Percentiles rank a stretch among this genome's conserved stretches.
Evolutionary conservation across 1,140 invertebrate species (phyloP).

Genomic region (Odontomachus brunneus): DNA sequence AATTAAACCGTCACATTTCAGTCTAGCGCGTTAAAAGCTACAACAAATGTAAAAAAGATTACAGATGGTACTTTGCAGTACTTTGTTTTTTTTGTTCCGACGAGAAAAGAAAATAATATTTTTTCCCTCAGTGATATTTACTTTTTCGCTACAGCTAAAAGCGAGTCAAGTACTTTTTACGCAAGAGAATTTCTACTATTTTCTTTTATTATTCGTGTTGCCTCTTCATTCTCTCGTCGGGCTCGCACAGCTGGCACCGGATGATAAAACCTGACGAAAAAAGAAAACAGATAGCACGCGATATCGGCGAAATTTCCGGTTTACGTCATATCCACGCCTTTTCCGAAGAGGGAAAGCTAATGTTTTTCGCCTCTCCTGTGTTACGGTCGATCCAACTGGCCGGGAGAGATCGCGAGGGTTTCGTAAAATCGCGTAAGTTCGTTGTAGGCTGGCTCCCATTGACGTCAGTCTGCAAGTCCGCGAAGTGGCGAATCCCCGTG

Average conservation of each 20-base stretch:
- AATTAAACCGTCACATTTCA: neutral
- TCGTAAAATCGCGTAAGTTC: conserved; percentile 63
- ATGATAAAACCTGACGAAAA: conserved; percentile 11
- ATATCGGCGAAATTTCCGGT: conserved; percentile 39
- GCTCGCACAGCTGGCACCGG: too few relatives aligned
- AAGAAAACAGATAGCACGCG: conserved; percentile 29
- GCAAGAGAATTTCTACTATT: neutral
- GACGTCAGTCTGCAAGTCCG: conserved; percentile 70
- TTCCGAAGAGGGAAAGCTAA: neutral
- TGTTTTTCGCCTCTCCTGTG: neutral
- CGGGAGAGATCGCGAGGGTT: conserved; percentile 37
- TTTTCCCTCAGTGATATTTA: neutral
- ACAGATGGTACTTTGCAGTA: neutral
- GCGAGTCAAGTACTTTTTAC: neutral
- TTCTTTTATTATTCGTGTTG: neutral
- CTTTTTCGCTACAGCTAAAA: neutral
- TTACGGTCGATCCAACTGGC: neutral
- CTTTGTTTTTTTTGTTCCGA: neutral
- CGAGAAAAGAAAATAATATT: neutral
- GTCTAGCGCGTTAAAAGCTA: neutral
- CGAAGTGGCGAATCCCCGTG: conserved; percentile 66
- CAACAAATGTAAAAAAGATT: neutral
- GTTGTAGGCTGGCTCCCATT: conserved; percentile 65
- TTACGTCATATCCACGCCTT: conserved; percentile 29
- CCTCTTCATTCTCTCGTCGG: neutral